A percentile compares a stretch with the other conserved stretches of the same genome.
These are phyloP conservation scores for Augiades crinisus DNA, from an alignment of 2,888 invertebrate species.

Conservation along the genomic window DNA sequence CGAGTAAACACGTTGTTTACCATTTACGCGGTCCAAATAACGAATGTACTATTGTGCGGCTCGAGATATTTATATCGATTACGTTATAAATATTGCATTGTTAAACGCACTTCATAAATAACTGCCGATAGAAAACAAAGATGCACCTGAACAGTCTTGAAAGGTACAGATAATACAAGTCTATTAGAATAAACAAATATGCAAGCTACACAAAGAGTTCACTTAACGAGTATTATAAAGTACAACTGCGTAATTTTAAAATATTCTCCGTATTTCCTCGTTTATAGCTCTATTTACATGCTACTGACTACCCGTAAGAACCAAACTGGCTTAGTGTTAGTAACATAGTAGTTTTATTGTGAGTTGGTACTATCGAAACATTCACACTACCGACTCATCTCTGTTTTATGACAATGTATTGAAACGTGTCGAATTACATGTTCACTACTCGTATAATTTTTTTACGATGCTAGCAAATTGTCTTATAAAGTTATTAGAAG, in stretches of 20 bases:
- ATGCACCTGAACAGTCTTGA: slow-evolving; percentile 7
- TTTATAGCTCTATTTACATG: slow-evolving; percentile 3
- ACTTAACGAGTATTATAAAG: slow-evolving; percentile 9
- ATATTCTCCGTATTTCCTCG: slow-evolving; percentile 9
- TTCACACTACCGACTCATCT: no score
- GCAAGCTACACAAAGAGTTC: slow-evolving; percentile 15
- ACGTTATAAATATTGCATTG: neutral
- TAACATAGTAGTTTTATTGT: no score
- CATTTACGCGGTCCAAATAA: neutral
- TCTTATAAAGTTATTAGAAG: no score
- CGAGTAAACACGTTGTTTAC: slow-evolving; percentile 9
- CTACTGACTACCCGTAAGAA: no score
- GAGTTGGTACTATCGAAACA: no score
- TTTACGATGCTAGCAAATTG: no score
- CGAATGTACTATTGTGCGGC: slow-evolving; percentile 1
- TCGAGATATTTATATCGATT: neutral
- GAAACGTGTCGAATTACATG: no score
- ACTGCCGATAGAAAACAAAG: neutral
- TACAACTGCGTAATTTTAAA: neutral
- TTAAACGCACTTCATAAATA: neutral
- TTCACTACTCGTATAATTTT: no score
- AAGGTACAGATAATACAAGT: slow-evolving; percentile 13
- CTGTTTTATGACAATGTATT: no score
- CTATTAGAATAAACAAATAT: slow-evolving; percentile 17
- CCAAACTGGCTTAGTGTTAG: no score